A percentile compares a stretch with the other conserved stretches of the same genome.
Evolutionary conservation across 2,797 vertebrate genomes (phyloP).

Genomic region (Avahi laniger): DNA sequence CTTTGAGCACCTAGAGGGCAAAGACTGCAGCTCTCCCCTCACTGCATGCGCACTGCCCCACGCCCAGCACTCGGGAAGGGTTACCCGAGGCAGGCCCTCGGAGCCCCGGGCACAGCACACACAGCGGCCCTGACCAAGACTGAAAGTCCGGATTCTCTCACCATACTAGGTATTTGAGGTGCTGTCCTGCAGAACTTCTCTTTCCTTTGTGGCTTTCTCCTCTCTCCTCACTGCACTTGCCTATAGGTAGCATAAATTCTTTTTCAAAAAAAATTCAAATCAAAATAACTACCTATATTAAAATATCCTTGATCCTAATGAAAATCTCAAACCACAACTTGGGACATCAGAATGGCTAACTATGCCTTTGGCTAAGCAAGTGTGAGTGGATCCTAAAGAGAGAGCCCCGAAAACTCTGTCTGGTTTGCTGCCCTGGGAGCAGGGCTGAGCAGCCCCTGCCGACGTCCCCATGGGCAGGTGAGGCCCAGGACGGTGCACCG

Average conservation of each 20-base stretch:
- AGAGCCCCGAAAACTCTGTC: background rate
- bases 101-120: background rate
- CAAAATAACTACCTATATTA: background rate
- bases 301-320: background rate
- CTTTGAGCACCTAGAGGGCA: background rate
- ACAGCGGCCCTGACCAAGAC: background rate
- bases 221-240: background rate
- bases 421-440: background rate
- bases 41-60: background rate
- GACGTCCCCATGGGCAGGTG: background rate
- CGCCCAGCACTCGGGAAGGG: background rate
- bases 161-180: background rate
- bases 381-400: background rate
- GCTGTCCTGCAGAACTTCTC: background rate
- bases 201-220: background rate
- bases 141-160: background rate
- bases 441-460: background rate
- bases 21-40: background rate
- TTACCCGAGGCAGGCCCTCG: background rate
- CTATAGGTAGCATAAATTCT: background rate
- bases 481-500: too few species aligned
- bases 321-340: background rate
- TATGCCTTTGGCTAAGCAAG: background rate
- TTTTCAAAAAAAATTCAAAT: background rate
- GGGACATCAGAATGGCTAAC: background rate